Evolutionary conservation across 2,113 vertebrate species (phyloP), one percentile per base, ranked within the genome.

Genomic region (Engystomops pustulosus): DNA sequence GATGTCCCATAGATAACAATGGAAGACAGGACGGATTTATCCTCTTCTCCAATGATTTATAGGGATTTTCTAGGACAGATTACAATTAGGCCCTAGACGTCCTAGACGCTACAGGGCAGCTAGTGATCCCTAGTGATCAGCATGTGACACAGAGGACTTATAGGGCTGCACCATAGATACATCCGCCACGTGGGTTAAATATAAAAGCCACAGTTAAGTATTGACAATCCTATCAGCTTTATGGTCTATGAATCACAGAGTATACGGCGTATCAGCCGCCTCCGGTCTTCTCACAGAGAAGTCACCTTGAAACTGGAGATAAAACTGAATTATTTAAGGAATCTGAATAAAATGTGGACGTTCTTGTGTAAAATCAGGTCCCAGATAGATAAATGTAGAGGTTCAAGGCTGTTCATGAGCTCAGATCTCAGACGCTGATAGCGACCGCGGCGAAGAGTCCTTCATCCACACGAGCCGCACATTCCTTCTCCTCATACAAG

Each of bases 341-440:
- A n/a, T 55, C 17, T 36, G 47, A 55, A 36, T 34, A n/a, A 76
- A 76, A 76, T 36, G 51, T 75, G 25, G 23, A 75, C 14, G 23
- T 23, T n/a, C 47, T 20, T 55, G 74, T 25, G 32, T 77, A 55
- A 77, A 55, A 38, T 77, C 11, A 23, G 44, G 27, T 17, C 9
- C 25, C 0, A 10, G 12, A 30, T 20, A 15, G 71, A 25, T 17
- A 32, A 75, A 14, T 1, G 30, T 8, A 0, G 2, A 75, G 34
- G 71, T 14, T 1, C 27, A 23, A 76, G 49, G 27, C 11, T 76
- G 25, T 32, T 32, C 18, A 34, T n/a, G 30, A n/a, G 11, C 1
- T 18, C 27, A 47, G 25, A 34, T 36, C 30, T n/a, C 4, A 14
- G 6, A 53, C 10, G 1, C 27, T 53, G 44, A 71, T 34, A 14